phyloP scores from a whole-genome alignment of 2,888 invertebrate genomes.

The Cerastis leucographa region DNA sequence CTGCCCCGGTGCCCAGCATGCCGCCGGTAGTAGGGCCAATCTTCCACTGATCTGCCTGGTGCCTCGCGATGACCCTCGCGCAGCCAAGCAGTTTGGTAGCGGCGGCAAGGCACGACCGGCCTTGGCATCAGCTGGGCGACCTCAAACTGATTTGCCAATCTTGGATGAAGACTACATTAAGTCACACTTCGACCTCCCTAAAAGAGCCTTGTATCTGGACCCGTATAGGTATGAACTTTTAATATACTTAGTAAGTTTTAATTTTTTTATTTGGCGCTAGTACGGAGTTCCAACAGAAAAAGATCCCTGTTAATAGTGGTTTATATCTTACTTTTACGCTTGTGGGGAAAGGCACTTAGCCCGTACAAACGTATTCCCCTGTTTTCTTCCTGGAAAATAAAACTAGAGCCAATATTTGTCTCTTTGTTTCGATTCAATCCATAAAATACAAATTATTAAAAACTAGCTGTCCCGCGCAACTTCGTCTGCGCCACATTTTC shows the following conservation, averaged over 20 bases:
- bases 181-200: constrained; percentile 83
- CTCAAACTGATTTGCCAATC: constrained; percentile 73
- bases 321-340: not conserved
- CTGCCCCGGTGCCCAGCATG: constrained; percentile 61
- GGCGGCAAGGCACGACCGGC: constrained; percentile 57
- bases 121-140: constrained; percentile 57
- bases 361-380: not conserved
- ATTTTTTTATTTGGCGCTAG: not conserved
- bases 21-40: constrained; percentile 67
- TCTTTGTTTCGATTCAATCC: not conserved
- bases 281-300: not conserved
- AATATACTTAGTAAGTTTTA: not conserved
- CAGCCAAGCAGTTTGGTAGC: constrained; percentile 40
- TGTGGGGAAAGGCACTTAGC: not conserved
- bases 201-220: constrained; percentile 82
- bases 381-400: not conserved
- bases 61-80: constrained; percentile 75
- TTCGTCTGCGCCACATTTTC: no score
- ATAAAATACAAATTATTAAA: not conserved
- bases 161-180: constrained; percentile 83
- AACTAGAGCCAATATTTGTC: not conserved
- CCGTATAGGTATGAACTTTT: constrained; percentile 68
- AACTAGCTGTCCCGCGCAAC: no score
- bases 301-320: not conserved
- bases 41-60: constrained; percentile 85